Base-by-base conservation (phyloP, 2,888 invertebrate species). In the Syrphus vitripennis region DNA sequence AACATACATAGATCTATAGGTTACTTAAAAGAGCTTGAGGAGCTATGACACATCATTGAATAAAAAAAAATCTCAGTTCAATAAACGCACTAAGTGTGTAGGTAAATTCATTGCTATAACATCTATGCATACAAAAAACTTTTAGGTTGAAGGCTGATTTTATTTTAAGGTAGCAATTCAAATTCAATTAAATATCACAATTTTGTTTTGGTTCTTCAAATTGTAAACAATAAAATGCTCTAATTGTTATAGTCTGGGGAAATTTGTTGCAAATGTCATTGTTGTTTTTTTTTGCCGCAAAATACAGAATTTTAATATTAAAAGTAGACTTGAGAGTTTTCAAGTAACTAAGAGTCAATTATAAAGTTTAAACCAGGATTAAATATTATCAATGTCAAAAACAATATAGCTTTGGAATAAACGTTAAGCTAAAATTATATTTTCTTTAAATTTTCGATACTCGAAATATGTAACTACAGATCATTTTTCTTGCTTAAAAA, bases 71-170 rank as follows among this genome's bases (percentile, higher is more conserved):
- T 5, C 40, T 5, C 21, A 63, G 82, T 82, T 82, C 71, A 82
- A 77, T 57, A 77, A 77, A 82, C 82, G 77, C 63, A 81, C 69
- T 37, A 70, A 45, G 45, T 53, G 12, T 9, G 26, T 37, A 55
- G n/a, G n/a, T n/a, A n/a, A n/a, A 34, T 61, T 74, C 21, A 40
- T n/a, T 21, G 19, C n/a, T 21, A 9, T 19, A 37, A 37, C 14
- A 34, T 24, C 12, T 40, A 55, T n/a, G n/a, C 10, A 19, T 21
- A 14, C 67, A 42, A 29, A 37, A 45, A n/a, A n/a, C n/a, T 26
- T 65, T 63, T 48, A n/a, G 4, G 37, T 31, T 57, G 63, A 74
- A 74, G 74, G 67, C 19, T 50, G n/a, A n/a, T 67, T 4, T 3
- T 9, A 4, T 1, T 42, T 42, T 4, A 37, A 42, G 55, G 69